Conservation (phyloP, 2,888 invertebrate genomes). For the Chrysolina oricalcia region DNA sequence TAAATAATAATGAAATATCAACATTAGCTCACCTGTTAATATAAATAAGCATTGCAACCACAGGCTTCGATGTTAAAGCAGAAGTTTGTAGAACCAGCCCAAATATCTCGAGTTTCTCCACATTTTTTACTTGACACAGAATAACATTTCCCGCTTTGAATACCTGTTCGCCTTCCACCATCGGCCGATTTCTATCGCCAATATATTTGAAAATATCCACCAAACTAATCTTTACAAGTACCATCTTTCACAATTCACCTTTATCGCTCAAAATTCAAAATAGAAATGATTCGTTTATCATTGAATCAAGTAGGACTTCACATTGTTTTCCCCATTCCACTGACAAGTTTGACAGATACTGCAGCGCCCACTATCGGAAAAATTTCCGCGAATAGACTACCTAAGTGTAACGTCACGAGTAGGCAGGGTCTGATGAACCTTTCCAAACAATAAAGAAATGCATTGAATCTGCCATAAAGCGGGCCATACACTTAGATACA, state of each 20-base stretch:
- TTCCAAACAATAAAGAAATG: too few relatives aligned
- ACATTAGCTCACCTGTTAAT: constrained; percentile 19
- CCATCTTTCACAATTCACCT: too few relatives aligned
- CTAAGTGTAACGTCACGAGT: too few relatives aligned
- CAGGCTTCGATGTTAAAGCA: constrained; percentile 27
- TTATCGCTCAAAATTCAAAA: too few relatives aligned
- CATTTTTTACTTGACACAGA: constrained; percentile 25
- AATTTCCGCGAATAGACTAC: too few relatives aligned
- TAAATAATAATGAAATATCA: constrained; percentile 1
- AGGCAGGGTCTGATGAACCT: too few relatives aligned
- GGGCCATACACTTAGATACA: too few relatives aligned
- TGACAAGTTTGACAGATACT: too few relatives aligned
- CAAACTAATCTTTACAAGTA: constrained; percentile 23
- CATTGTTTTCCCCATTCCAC: background rate
- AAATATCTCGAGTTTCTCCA: constrained; percentile 16
- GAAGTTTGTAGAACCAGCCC: constrained; percentile 30
- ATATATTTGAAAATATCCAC: constrained; percentile 35
- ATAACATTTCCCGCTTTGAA: constrained; percentile 30
- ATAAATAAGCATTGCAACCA: constrained; percentile 20
- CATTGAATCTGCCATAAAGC: too few relatives aligned
- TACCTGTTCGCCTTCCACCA: constrained; percentile 25
- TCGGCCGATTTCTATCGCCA: constrained; percentile 25
- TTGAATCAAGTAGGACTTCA: background rate
- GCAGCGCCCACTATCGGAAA: too few relatives aligned
- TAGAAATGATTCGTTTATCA: too few relatives aligned